phyloP scores from a whole-genome alignment of 2,797 vertebrate genomes.

The Pangasius sanitwongsei region DNA sequence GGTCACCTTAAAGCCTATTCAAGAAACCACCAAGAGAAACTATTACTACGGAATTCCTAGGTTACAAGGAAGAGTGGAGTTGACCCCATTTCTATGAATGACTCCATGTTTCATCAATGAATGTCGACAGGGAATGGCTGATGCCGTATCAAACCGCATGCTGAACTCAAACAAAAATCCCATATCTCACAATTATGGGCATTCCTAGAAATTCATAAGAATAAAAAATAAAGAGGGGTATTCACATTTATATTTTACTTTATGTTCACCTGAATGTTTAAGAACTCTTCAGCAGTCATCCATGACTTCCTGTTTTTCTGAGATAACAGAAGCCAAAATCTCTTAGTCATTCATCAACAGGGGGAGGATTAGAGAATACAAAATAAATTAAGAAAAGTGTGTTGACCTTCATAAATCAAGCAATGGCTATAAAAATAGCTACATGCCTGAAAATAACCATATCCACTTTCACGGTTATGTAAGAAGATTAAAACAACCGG shows the following conservation, averaged over 20 bases:
- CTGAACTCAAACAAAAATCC: neutral
- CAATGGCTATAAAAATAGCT: neutral
- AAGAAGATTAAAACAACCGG: neutral
- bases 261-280: neutral
- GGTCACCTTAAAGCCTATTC: neutral
- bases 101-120: neutral
- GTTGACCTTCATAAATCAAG: neutral
- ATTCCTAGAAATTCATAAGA: neutral
- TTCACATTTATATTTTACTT: neutral
- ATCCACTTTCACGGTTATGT: neutral
- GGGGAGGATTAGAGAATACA: neutral
- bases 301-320: neutral
- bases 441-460: neutral
- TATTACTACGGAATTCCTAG: neutral
- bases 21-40: neutral
- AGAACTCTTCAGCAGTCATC: neutral
- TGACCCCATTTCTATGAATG: neutral
- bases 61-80: neutral
- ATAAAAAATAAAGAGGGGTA: neutral
- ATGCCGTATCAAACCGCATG: neutral
- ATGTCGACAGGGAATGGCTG: neutral
- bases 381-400: neutral
- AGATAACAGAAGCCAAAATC: neutral
- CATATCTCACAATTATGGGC: too few species aligned
- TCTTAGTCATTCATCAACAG: slow-evolving; percentile 4